Base-by-base conservation (phyloP, 2,113 vertebrate genomes). In the Chitala chitala region DNA sequence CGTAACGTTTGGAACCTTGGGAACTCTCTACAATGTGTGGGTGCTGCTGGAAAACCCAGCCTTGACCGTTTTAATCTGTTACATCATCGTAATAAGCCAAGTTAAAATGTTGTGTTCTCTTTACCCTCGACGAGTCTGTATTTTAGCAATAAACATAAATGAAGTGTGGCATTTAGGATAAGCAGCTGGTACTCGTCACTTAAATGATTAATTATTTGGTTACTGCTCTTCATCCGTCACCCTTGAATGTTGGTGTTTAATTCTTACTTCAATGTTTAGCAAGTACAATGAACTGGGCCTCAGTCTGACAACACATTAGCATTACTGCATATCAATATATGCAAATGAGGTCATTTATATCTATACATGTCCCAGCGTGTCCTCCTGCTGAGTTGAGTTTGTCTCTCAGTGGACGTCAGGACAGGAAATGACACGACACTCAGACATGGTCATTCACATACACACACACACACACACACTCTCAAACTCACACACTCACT, bases 41-140 rank as follows among this genome's bases (percentile, higher is more conserved):
- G n/a, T n/a, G n/a, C n/a, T n/a, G n/a, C n/a, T n/a, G 26, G 29
- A 59, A 15, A 64, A 42, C 26, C 10, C 38, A 1, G 65, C n/a
- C n/a, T 12, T 64, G 17, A 40, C n/a, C 17, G 10, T 13, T 36
- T 54, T 36, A 9, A 71, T 9, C 22, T 20, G 3, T 38, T 22
- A 6, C 5, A 53, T 38, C 31, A 31, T 5, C 1, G 15, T 38
- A 17, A 53, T 0, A 0, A 61, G 78, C 79, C 80, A 83, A 82
- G 63, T 79, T 64, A 77, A n/a, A 83, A 84, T 72, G 79, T 15
- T 1, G 65, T 64, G 74, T 74, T 73, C 72, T 65, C 73, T 42
- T 12, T 17, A 46, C 75, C 79, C 77, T 5, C 42, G 68, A 66
- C 77, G 77, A 68, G 74, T 65, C 42, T 48, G 77, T 76, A 76